Evolutionary conservation across 2,888 invertebrate genomes (phyloP), one percentile per base, ranked within the genome.

Genomic region (Ischnura elegans): DNA sequence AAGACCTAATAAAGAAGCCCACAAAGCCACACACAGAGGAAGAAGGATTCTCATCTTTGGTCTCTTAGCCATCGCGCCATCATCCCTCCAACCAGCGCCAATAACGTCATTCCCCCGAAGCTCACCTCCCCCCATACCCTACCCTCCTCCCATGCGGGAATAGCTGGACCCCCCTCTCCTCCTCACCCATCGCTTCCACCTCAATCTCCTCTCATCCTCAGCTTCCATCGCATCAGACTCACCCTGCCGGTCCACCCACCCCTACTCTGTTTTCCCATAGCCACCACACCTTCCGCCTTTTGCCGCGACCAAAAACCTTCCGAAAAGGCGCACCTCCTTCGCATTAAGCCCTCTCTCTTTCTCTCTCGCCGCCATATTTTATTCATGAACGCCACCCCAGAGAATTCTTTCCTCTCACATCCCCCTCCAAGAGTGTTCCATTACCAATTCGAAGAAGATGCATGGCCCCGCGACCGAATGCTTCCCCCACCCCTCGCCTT

Each of bases 301-400:
- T 36, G 76, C 76, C 76, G 29, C 76, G 25, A 29, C 76, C 76
- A 76, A 76, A 76, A 76, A 76, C 76, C 76, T 76, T 36, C 51
- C 51, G 87, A 87, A 90, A 61, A 90, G 90, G 61, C 90, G 66
- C 61, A 43, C 42, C 90, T 90, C 66, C 21, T 90, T 61, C 90
- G 90, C 90, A 90, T 90, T 90, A 90, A 61, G 55, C 25, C 90
- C 45, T 90, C 90, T 66, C 42, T 90, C 90, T 36, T 10, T 61
- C 45, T 90, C 90, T 66, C 42, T 90, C 90, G 90, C 90, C 43
- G 51, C 61, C 90, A 90, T 90, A 90, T 90, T 90, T 90, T 90
- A 90, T 90, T 90, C 90, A 90, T 90, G 90, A 90, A 90, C 90
- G 66, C 61, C 61, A 55, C 90, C 90, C 90, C n/a, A 43, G 90